Base-by-base conservation (phyloP, 2,797 vertebrate genomes). In the Acridotheres tristis region DNA sequence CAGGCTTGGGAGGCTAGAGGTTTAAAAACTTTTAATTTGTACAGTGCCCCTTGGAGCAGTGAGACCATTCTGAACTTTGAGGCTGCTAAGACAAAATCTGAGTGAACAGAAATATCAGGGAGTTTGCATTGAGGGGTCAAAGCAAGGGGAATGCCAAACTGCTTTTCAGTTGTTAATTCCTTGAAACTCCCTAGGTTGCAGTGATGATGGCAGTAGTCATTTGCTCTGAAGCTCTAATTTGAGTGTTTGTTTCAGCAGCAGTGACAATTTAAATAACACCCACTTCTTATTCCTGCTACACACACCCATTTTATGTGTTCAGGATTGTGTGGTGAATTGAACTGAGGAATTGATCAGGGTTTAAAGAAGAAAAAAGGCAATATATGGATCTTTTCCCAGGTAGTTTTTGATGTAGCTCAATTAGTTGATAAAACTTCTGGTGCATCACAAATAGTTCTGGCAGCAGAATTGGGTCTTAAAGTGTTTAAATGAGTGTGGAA, bases 151-250 rank as follows among this genome's bases (percentile, higher is more conserved):
- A 66, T 42, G 29, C 42, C 74, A 32, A 3, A 15, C 30, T 62
- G 34, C 77, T 57, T 89, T 86, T 45, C 76, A 43, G 0, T n/a
- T 73, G 63, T 48, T 58, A 54, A 76, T 95, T 95, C 94, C 86
- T 90, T 87, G 93, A 76, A 84, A 67, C 65, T 87, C 36, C 25
- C 4, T 63, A 6, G 27, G 68, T 65, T 16, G 40, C 57, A 48
- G 90, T 5, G 90, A 9, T 76, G 92, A 36, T 89, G 95, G 72
- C 90, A 85, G 63, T 7, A 85, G 85, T 83, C 65, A 69, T 79
- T 92, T 72, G 81, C 65, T 94, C 78, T 75, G 48, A 50, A 67
- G 72, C 89, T 93, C 89, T 96, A 95, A 94, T 94, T 94, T 73
- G 78, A 87, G 78, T 83, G 92, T 83, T 91, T 91, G 92, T 89